Base-by-base conservation (phyloP, 37 sponge, comb jelly and placozoan genomes). In the Dysidea cf. avara region DNA sequence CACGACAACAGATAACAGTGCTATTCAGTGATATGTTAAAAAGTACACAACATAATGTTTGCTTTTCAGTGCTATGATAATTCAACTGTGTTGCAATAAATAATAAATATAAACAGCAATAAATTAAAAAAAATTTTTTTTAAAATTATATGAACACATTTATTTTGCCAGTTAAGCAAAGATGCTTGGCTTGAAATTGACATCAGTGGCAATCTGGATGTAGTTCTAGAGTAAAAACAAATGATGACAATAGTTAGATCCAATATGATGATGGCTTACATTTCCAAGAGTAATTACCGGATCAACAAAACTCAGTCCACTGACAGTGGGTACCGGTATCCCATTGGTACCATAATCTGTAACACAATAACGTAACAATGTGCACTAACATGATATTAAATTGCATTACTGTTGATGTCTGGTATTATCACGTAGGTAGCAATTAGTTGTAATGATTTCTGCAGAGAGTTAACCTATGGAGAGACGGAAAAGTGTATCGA, bases 171-270 rank as follows among this genome's bases (percentile, higher is more conserved):
- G 46, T 9, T 43, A 43, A 9, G 9, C 46, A 43, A 43, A 71
- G 56, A 20, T 54, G 26, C 30, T 56, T 0, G 69, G 68, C 29
- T 67, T 64, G 55, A 67, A 78, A 25, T 53, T 68, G 24, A 78
- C 30, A 49, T 78, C 79, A 17, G 79, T 68, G 17, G 59, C 61
- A 52, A 78, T 11, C 39, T 67, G 7, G 17, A 78, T 63, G 24
- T 52, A 67, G 32, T 67, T 58, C 66, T 78, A 5, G 33, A 32
- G 1, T 16, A 54, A 2, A 49, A n/a, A 68, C 20, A 48, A 53
- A 17, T 46, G 39, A 25, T 52, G 2, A 35, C 26, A 60, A 60
- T 60, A 60, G 24, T 60, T 33, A 60, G 17, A 60, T 21, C 29
- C 24, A 26, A 33, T 25, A 26, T 12, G 30, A 11, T 17, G 1